These are phyloP conservation scores for Trichogramma pretiosum DNA, from an alignment of 1,140 invertebrate genomes.

Conservation along the genomic window DNA sequence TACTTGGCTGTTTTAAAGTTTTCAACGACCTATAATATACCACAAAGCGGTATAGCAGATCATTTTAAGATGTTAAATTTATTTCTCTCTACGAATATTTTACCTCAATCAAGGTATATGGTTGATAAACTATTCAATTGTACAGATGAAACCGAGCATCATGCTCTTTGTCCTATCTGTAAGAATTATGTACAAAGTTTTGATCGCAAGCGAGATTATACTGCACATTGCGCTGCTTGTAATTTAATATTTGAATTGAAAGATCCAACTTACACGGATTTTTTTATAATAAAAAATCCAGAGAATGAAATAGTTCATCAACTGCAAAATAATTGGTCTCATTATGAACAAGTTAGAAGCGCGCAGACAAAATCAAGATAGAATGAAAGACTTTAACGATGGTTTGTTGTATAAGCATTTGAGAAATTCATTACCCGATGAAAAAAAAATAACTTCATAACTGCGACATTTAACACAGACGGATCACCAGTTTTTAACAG, in stretches of 20 bases:
- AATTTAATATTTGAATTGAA: conserved; percentile 5
- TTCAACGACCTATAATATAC: background rate
- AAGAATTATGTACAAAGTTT: conserved; percentile 4
- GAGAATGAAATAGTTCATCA: background rate
- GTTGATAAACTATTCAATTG: conserved; percentile 13
- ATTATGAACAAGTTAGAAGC: background rate
- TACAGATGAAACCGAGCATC: conserved; percentile 1
- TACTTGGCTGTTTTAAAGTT: background rate
- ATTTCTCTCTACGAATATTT: background rate
- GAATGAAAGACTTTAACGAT: no score
- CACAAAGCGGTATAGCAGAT: background rate
- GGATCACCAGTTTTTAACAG: no score
- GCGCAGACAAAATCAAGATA: no score
- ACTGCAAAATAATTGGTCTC: background rate
- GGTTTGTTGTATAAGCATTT: no score
- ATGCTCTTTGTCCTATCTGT: conserved; percentile 10
- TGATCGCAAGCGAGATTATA: background rate
- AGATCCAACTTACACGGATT: background rate
- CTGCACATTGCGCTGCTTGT: background rate
- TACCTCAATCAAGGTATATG: conserved; percentile 1
- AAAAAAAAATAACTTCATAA: no score
- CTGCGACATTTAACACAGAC: no score
- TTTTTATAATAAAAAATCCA: background rate
- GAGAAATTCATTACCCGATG: no score
- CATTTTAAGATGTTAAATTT: conserved; percentile 3